A percentile compares a stretch with the other conserved stretches of the same genome.
Evolutionary conservation across 2,888 invertebrate species (phyloP).

Genomic region (Dryadula phaetusa): DNA sequence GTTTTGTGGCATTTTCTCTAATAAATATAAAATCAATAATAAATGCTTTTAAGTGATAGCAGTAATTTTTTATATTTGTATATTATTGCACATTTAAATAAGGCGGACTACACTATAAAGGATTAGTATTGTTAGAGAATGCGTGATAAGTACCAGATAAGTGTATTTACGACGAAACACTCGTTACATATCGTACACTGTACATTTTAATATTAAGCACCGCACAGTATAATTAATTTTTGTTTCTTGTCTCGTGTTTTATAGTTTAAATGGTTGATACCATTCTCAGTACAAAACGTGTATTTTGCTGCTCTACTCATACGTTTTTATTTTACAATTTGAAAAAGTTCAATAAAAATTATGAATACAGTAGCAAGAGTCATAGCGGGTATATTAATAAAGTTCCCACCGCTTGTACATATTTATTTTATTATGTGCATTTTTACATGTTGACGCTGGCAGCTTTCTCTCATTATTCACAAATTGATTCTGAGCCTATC

Average conservation of each 20-base stretch:
- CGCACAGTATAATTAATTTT: slow-evolving; percentile 23
- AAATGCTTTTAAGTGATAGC: not conserved
- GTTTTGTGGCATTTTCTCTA: not conserved
- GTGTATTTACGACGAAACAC: slow-evolving; percentile 74
- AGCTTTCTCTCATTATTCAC: slow-evolving; percentile 47
- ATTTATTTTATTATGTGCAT: slow-evolving; percentile 57
- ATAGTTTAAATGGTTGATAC: slow-evolving; percentile 48
- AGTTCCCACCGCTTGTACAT: slow-evolving; percentile 80
- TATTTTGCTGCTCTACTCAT: slow-evolving; percentile 63
- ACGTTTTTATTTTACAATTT: slow-evolving; percentile 48
- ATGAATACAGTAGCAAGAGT: slow-evolving; percentile 64
- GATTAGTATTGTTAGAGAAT: slow-evolving; percentile 30
- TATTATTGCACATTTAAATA: not conserved
- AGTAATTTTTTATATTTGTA: not conserved
- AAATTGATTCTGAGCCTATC: slow-evolving; percentile 36
- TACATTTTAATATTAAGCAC: slow-evolving; percentile 46
- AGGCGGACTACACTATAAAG: not conserved
- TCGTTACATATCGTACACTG: slow-evolving; percentile 81
- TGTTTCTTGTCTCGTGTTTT: slow-evolving; percentile 20
- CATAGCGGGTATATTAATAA: slow-evolving; percentile 71
- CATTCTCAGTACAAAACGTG: slow-evolving; percentile 59
- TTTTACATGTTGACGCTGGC: slow-evolving; percentile 56
- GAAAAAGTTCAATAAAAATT: slow-evolving; percentile 53
- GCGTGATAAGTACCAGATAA: slow-evolving; percentile 68
- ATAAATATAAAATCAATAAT: not conserved